These are phyloP conservation scores for Albula goreensis DNA, from an alignment of 2,113 vertebrate species.

Conservation along the genomic window DNA sequence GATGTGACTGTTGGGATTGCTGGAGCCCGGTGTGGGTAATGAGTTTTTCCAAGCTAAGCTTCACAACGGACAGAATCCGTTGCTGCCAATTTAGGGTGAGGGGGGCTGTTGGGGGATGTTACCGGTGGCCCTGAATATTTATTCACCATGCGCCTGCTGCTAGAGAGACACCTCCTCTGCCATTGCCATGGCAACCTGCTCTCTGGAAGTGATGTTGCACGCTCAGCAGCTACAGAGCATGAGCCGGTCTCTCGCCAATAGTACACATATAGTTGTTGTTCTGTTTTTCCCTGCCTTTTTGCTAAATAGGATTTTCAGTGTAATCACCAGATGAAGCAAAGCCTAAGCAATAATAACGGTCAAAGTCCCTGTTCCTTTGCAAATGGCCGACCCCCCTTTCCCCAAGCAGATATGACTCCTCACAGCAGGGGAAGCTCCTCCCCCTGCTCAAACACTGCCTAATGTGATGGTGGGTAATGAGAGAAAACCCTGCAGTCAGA, in stretches of 20 bases:
- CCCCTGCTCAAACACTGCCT: conserved; percentile 26
- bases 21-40: conserved; percentile 30
- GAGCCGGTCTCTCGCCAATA: neutral
- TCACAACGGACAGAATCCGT: conserved; percentile 45
- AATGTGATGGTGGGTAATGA: neutral
- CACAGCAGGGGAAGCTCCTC: conserved; percentile 29
- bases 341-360: neutral
- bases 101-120: conserved; percentile 35
- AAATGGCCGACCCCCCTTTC: neutral
- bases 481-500: neutral
- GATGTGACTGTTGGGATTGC: neutral
- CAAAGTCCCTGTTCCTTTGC: conserved; percentile 3
- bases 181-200: conserved; percentile 44
- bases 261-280: neutral
- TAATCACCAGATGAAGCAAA: neutral
- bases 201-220: conserved; percentile 14
- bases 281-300: neutral
- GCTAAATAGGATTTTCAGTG: conserved; percentile 10
- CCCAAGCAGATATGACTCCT: neutral
- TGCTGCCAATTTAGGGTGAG: conserved; percentile 17
- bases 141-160: neutral
- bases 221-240: neutral
- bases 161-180: conserved; percentile 14
- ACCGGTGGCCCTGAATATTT: conserved; percentile 39
- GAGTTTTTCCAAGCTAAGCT: conserved; percentile 44